A percentile compares a stretch with the other conserved stretches of the same genome.
Evolutionary conservation across 2,113 vertebrate genomes (phyloP).

Genomic region (Shinisaurus crocodilurus): DNA sequence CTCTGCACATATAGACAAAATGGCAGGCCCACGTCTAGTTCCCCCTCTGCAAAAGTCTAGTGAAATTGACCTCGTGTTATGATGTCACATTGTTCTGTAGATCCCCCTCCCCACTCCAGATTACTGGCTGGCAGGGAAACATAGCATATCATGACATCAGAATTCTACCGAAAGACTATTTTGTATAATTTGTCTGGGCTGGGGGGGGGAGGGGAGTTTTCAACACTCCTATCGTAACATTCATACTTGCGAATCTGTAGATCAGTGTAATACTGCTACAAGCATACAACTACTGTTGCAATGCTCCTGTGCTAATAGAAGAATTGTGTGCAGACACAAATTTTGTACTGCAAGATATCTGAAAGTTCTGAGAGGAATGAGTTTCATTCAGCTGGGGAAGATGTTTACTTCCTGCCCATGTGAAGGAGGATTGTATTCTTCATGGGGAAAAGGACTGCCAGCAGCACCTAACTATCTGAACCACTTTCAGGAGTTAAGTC

Average conservation of each 20-base stretch:
- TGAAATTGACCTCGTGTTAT: not conserved
- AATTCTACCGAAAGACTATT: not conserved
- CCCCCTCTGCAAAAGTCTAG: not conserved
- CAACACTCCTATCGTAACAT: not conserved
- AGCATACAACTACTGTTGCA: not conserved
- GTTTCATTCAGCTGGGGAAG: not conserved
- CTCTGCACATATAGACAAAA: no score
- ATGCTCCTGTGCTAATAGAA: not conserved
- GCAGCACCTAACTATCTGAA: not conserved
- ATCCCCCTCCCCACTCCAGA: not conserved
- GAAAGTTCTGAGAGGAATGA: not conserved
- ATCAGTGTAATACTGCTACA: not conserved
- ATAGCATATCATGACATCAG: not conserved
- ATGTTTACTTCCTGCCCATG: not conserved
- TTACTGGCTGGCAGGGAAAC: not conserved
- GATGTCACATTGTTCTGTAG: not conserved
- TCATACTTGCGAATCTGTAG: not conserved
- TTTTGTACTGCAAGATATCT: not conserved
- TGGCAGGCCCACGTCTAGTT: not conserved
- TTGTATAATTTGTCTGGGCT: not conserved
- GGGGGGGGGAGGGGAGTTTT: no score
- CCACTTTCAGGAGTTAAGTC: conserved; percentile 3
- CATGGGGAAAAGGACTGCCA: not conserved
- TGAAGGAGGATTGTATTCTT: not conserved
- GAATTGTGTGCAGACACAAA: not conserved